A percentile compares a stretch with the other conserved stretches of the same genome.
phyloP scores from a whole-genome alignment of 2,888 invertebrate genomes.

The Marronus borbonicus region DNA sequence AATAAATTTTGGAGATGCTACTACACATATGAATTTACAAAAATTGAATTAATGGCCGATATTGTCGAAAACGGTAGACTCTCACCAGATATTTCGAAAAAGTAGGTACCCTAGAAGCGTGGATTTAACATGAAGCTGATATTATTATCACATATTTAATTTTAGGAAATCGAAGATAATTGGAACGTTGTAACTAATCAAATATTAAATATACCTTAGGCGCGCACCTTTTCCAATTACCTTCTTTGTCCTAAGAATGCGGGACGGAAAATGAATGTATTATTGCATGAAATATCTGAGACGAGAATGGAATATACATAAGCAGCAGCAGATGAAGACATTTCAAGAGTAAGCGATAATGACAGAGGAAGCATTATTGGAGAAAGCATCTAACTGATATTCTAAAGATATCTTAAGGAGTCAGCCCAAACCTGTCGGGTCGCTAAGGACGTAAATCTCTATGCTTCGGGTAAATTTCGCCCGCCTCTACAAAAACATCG shows the following conservation, averaged over 20 bases:
- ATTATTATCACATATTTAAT: too few relatives aligned
- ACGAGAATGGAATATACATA: constrained; percentile 11
- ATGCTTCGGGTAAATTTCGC: constrained; percentile 6
- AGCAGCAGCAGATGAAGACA: constrained; percentile 2
- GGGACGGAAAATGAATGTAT: background rate
- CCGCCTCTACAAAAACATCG: constrained; percentile 22
- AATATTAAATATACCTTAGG: too few relatives aligned
- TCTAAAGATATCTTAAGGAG: constrained; percentile 41
- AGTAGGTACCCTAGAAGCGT: too few relatives aligned
- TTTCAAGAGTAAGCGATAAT: constrained; percentile 28
- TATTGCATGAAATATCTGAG: background rate
- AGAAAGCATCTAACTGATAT: constrained; percentile 32
- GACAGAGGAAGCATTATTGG: background rate
- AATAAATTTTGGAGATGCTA: too few relatives aligned
- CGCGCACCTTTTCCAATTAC: background rate
- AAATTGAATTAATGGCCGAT: too few relatives aligned
- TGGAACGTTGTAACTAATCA: too few relatives aligned
- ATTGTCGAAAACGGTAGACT: too few relatives aligned
- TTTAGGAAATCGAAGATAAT: too few relatives aligned
- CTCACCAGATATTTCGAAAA: too few relatives aligned
- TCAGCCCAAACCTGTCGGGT: constrained; percentile 58
- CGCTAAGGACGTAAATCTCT: constrained; percentile 54
- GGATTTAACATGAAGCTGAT: too few relatives aligned
- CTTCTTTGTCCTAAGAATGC: constrained; percentile 6
- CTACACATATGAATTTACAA: too few relatives aligned